Conservation (phyloP, 2,113 vertebrate genomes). For the Ailurus styani region DNA sequence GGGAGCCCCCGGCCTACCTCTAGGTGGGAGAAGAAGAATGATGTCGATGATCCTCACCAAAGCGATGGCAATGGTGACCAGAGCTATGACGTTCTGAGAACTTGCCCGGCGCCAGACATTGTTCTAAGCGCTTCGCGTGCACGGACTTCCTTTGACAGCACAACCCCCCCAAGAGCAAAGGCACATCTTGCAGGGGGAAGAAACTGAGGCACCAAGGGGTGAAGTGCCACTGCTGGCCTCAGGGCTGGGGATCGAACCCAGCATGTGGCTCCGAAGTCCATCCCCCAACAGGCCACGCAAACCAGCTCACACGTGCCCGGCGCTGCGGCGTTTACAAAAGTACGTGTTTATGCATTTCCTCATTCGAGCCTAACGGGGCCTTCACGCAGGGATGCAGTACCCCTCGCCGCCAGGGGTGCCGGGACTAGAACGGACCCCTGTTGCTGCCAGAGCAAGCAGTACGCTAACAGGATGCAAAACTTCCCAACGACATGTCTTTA, state of each 20-base stretch:
- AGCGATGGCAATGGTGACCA: neutral
- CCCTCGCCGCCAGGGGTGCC: fast-evolving
- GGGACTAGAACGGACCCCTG: neutral
- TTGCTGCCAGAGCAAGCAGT: neutral
- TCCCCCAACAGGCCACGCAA: neutral
- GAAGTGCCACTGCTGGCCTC: neutral
- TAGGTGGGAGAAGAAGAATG: neutral
- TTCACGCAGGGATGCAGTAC: neutral
- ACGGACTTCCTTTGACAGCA: neutral
- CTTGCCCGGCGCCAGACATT: neutral
- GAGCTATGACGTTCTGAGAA: neutral
- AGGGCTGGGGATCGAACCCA: neutral
- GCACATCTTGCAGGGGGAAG: neutral
- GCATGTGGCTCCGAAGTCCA: neutral
- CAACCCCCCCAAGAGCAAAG: fast-evolving
- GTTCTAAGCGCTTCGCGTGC: neutral
- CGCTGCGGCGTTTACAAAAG: neutral
- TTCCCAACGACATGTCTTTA: neutral
- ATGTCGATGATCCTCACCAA: fast-evolving
- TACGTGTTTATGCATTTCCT: neutral
- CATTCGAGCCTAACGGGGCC: neutral
- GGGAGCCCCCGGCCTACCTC: neutral
- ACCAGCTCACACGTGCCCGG: neutral
- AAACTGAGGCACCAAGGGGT: neutral
- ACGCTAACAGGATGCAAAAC: neutral